Evolutionary conservation across 2,888 invertebrate species (phyloP), one percentile per base, ranked within the genome.

Genomic region (Erebia epiphron): DNA sequence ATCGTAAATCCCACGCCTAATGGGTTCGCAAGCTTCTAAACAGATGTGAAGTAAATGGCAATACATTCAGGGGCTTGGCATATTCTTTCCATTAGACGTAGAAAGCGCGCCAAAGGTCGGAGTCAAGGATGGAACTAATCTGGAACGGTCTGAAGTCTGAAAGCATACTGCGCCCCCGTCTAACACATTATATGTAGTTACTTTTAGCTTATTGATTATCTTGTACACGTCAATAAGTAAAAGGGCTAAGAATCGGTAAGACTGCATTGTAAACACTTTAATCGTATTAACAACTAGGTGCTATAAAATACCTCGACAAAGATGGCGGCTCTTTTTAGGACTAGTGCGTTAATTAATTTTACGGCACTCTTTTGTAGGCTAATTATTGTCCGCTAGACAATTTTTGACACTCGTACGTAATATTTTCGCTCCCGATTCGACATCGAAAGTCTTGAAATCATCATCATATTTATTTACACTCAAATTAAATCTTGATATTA

Each of bases 31-130:
- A 70, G 73, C 74, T 76, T 75, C 75, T 73, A 72, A 78, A 75
- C 71, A 71, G 72, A 77, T 79, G 74, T 76, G 72, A 79, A 76
- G 78, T 76, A 75, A 77, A 79, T 75, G 78, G 65, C 60, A 65
- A 26, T 58, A 66, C 14, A 26, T 11, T 13, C 56, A 54, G 54
- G 78, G 79, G 79, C 78, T 78, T 70, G 79, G 77, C 77, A 63
- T 62, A 70, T 73, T 72, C 69, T 73, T 75, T 79, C 79, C 80
- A 80, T 80, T 79, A 79, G 78, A 75, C 74, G 66, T 18, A 50
- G 60, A 62, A 18, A 60, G 43, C 68, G 74, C 73, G 75, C 75
- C 75, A 80, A 78, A 78, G 78, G 78, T 77, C 76, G 70, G 41
- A 70, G 68, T 57, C 65, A 75, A 75, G 69, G 71, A 65, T 72